Conservation (phyloP, 2,888 invertebrate genomes). For the Imbricaverruca yamaguchii region DNA sequence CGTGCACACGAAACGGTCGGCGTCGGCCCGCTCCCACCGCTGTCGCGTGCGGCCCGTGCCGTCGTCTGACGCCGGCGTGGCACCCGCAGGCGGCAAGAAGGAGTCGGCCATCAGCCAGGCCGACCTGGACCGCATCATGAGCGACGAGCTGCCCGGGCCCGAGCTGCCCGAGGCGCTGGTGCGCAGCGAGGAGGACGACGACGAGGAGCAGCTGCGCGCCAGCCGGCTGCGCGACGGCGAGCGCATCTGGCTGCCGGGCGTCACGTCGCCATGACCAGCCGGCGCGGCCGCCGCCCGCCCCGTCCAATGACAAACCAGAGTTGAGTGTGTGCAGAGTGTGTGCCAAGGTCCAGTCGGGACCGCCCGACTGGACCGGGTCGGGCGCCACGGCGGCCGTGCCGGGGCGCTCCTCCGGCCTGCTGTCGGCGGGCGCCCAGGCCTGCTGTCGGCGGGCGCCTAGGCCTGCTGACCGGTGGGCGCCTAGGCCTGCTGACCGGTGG, state of each 20-base stretch:
- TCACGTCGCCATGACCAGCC: background rate
- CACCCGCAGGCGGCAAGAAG: conserved; percentile 1
- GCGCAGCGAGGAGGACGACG: background rate
- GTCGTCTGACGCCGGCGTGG: too few species aligned
- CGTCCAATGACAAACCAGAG: background rate
- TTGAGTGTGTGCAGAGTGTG: background rate
- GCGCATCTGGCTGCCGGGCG: background rate
- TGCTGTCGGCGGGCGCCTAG: too few species aligned
- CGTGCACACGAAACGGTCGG: background rate
- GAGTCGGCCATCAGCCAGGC: conserved; percentile 18
- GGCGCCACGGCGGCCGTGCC: too few species aligned
- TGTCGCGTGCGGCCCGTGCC: too few species aligned
- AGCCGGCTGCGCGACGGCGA: conserved; percentile 20
- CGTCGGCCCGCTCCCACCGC: background rate
- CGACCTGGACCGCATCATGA: conserved; percentile 8
- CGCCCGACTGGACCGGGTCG: too few species aligned
- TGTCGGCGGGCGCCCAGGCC: too few species aligned
- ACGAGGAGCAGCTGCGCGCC: background rate
- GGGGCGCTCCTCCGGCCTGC: too few species aligned
- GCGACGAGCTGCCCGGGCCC: background rate
- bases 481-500: too few species aligned
- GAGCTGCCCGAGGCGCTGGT: background rate
- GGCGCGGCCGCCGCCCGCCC: background rate
- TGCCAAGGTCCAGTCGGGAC: too few species aligned
- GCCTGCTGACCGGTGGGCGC: too few species aligned